Percentiles rank a stretch among this genome's conserved stretches.
phyloP scores from a whole-genome alignment of 1,140 invertebrate species.

The Bombus ignitus region DNA sequence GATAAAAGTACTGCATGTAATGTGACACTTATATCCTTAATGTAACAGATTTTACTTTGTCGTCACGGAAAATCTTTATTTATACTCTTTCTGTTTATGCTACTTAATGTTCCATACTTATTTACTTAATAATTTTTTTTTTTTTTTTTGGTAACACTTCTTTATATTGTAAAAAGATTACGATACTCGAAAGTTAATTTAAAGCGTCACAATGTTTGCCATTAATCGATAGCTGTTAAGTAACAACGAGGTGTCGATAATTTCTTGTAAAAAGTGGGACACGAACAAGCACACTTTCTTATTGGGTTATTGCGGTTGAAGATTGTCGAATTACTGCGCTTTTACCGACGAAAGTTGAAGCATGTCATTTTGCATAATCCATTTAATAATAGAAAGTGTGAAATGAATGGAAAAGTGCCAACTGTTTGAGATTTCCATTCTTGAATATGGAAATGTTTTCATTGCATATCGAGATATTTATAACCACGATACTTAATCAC shows the following conservation, averaged over 20 bases:
- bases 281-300: slow-evolving; percentile 40
- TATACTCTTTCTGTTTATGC: too few relatives aligned
- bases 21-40: too few relatives aligned
- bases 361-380: slow-evolving; percentile 46
- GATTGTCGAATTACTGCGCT: slow-evolving; percentile 35
- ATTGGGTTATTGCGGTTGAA: slow-evolving; percentile 36
- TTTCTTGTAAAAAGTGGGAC: slow-evolving; percentile 56
- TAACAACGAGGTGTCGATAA: slow-evolving; percentile 61
- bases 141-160: too few relatives aligned
- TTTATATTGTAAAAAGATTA: neutral
- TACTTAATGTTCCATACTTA: too few relatives aligned
- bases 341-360: slow-evolving; percentile 45
- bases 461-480: neutral
- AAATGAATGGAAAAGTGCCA: neutral
- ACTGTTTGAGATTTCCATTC: neutral
- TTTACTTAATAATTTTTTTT: too few relatives aligned
- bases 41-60: too few relatives aligned
- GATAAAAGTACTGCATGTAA: too few relatives aligned
- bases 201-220: neutral
- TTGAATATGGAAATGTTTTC: neutral
- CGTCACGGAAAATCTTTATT: too few relatives aligned
- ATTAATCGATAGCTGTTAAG: slow-evolving; percentile 45
- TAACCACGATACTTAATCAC: too few relatives aligned
- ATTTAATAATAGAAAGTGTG: slow-evolving; percentile 14
- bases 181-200: slow-evolving; percentile 15